A percentile compares a stretch with the other conserved stretches of the same genome.
Conservation (phyloP, 2,113 vertebrate genomes). For the Carassius carassius region DNA sequence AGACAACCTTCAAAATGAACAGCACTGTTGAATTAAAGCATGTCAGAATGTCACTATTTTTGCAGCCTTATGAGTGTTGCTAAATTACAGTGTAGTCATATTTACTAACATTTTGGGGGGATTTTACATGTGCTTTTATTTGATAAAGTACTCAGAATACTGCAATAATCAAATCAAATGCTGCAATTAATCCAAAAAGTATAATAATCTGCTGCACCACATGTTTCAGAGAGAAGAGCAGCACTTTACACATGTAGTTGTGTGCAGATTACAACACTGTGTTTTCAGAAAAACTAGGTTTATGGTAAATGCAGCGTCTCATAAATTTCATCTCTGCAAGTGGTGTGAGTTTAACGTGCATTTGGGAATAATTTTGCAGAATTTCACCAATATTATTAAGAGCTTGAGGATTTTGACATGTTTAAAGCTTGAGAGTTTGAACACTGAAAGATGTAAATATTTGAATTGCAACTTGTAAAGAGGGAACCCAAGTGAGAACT, state of each 20-base stretch:
- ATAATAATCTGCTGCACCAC: too few relatives aligned
- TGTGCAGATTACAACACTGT: neutral
- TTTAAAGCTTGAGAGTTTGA: neutral
- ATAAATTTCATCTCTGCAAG: too few relatives aligned
- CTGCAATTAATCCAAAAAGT: neutral
- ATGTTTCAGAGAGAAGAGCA: neutral
- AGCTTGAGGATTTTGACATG: too few relatives aligned
- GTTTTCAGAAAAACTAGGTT: neutral
- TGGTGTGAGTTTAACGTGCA: too few relatives aligned
- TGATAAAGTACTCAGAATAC: neutral
- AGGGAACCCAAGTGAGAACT: too few relatives aligned
- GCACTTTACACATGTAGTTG: neutral
- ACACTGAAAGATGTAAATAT: neutral
- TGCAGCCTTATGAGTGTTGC: neutral
- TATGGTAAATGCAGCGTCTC: too few relatives aligned
- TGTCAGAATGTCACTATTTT: too few relatives aligned
- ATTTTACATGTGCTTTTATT: neutral
- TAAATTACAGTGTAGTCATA: neutral
- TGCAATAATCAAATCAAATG: neutral
- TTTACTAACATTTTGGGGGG: neutral
- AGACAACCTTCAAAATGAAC: neutral
- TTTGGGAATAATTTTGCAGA: neutral
- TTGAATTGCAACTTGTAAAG: neutral
- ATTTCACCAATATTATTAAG: neutral
- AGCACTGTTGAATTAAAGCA: neutral